Conservation (phyloP, 2,113 vertebrate genomes). For the Scatophagus argus region DNA sequence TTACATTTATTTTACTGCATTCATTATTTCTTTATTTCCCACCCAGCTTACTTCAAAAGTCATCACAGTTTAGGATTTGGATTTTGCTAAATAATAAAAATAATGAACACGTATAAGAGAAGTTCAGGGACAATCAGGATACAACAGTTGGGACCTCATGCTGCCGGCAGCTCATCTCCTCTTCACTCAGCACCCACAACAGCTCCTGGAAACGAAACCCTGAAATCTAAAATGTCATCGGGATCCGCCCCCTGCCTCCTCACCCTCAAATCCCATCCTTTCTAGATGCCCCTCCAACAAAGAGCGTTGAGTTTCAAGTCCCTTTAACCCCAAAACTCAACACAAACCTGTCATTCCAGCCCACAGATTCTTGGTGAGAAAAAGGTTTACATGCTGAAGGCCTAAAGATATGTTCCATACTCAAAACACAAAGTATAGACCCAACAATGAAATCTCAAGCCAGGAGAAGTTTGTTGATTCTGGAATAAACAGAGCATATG, state of each 20-base stretch:
- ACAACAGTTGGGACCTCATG: conserved; percentile 28
- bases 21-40: no score
- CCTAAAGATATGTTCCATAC: conserved; percentile 15
- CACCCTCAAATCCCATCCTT: conserved; percentile 40
- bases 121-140: conserved; percentile 26
- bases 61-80: background rate
- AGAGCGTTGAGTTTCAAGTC: conserved; percentile 55
- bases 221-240: conserved; percentile 68
- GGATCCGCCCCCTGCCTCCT: conserved; percentile 42
- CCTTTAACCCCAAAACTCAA: conserved; percentile 35
- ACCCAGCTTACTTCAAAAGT: background rate
- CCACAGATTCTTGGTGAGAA: conserved; percentile 11
- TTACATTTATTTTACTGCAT: no score
- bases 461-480: background rate
- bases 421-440: conserved; percentile 18
- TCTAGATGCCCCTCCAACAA: conserved; percentile 33
- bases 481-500: conserved; percentile 4
- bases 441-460: background rate
- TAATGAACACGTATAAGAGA: background rate
- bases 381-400: conserved; percentile 9
- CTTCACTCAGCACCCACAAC: conserved; percentile 65
- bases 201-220: conserved; percentile 63
- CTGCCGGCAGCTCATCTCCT: conserved; percentile 67
- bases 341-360: conserved; percentile 30
- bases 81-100: background rate